Conservation (phyloP, 2,113 vertebrate species). For the Zosterops borbonicus region DNA sequence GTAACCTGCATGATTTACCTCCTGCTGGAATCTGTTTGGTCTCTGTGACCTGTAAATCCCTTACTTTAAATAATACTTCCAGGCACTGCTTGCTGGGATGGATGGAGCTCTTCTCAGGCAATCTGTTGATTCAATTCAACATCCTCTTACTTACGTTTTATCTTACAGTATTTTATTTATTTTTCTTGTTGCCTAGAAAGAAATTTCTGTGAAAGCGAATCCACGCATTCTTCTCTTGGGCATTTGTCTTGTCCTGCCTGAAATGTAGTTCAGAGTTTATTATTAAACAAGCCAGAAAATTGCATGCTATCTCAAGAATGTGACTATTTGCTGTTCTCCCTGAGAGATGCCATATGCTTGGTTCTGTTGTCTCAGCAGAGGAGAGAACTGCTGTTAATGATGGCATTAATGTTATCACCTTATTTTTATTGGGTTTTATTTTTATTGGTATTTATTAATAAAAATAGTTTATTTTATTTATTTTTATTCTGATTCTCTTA, state of each 20-base stretch:
- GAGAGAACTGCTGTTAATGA: neutral
- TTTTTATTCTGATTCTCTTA: neutral
- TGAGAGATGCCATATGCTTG: conserved; percentile 24
- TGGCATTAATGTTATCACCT: neutral
- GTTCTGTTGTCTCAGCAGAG: neutral
- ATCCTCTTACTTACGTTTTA: neutral
- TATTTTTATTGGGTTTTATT: neutral
- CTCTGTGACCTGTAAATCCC: neutral
- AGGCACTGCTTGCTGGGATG: neutral
- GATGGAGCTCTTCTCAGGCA: neutral
- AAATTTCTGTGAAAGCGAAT: neutral
- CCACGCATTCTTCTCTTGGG: neutral
- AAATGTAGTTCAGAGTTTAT: conserved; percentile 35
- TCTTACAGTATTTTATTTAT: neutral
- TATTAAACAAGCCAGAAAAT: conserved; percentile 44
- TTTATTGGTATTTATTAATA: too few relatives aligned
- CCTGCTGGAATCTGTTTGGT: neutral
- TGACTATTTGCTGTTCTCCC: conserved; percentile 14
- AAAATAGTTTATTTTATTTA: too few relatives aligned
- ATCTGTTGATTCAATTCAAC: neutral
- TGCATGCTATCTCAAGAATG: conserved; percentile 42
- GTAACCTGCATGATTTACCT: neutral
- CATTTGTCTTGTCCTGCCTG: neutral
- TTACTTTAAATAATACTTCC: neutral
- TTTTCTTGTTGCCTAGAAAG: neutral